Conservation (phyloP, 2,888 invertebrate species). For the Drosophila koepferae region DNA sequence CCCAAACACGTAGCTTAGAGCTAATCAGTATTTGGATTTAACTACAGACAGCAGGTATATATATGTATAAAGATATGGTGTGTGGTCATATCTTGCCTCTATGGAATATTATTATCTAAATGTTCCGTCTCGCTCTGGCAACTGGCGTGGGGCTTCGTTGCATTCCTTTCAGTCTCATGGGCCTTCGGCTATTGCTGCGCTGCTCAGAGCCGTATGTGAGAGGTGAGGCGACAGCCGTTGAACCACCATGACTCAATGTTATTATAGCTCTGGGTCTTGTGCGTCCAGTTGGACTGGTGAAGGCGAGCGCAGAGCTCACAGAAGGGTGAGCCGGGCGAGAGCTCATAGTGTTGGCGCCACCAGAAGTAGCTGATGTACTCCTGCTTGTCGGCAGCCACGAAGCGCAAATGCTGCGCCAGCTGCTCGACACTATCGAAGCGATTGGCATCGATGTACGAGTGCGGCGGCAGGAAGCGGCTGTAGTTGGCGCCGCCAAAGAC, state of each 20-base stretch:
- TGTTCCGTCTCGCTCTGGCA: constrained; percentile 20
- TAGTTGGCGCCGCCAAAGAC: constrained; percentile 90
- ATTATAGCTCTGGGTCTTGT: constrained; percentile 75
- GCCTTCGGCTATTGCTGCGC: constrained; percentile 12
- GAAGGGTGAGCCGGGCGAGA: constrained; percentile 78
- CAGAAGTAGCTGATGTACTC: constrained; percentile 88
- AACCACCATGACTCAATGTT: constrained; percentile 84
- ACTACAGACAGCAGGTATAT: background rate
- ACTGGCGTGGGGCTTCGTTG: background rate
- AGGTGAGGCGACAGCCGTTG: constrained; percentile 73
- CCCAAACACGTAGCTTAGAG: background rate
- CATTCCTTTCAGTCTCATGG: constrained; percentile 41
- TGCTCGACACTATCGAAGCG: constrained; percentile 87
- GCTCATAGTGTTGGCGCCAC: constrained; percentile 87
- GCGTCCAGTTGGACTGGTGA: constrained; percentile 62
- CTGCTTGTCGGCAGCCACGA: constrained; percentile 84
- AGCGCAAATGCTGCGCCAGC: constrained; percentile 87
- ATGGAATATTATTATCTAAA: background rate
- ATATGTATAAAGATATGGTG: background rate
- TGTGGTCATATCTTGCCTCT: background rate
- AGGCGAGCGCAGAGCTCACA: constrained; percentile 82
- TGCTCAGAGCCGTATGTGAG: constrained; percentile 68
- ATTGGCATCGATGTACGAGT: constrained; percentile 89
- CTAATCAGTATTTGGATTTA: constrained; percentile 7
- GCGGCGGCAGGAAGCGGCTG: constrained; percentile 86